Evolutionary conservation across 1,140 invertebrate species (phyloP).

Genomic region (Dendroctonus valens): DNA sequence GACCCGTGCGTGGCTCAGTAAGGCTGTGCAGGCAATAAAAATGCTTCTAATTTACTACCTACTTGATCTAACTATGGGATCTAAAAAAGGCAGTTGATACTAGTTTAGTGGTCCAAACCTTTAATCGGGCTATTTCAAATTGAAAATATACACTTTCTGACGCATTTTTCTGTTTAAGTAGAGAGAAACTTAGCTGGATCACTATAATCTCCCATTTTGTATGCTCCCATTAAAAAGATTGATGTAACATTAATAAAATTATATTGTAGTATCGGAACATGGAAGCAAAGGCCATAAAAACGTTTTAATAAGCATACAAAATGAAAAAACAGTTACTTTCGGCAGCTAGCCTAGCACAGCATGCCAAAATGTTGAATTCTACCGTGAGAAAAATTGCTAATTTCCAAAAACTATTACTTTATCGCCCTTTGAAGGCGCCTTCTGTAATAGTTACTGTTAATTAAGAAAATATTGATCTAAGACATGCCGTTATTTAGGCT

Average conservation of each 20-base stretch:
- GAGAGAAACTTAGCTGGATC: neutral
- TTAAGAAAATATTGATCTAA: constrained; percentile 11
- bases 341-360: constrained; percentile 44
- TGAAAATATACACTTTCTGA: neutral
- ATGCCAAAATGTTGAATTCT: constrained; percentile 41
- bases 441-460: constrained; percentile 7
- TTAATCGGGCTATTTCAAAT: no score
- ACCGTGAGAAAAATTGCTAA: constrained; percentile 16
- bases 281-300: neutral
- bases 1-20: constrained; percentile 49
- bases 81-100: constrained; percentile 36
- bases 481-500: constrained; percentile 25
- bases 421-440: neutral
- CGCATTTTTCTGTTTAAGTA: constrained; percentile 1
- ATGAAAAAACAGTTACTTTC: constrained; percentile 32
- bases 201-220: constrained; percentile 44
- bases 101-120: constrained; percentile 34
- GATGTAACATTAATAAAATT: neutral
- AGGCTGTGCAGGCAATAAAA: constrained; percentile 50
- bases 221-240: constrained; percentile 36
- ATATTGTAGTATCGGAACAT: neutral
- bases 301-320: constrained; percentile 14
- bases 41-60: constrained; percentile 48
- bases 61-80: constrained; percentile 30
- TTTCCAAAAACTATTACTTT: constrained; percentile 21